phyloP scores from a whole-genome alignment of 2,113 vertebrate species.

The Syrmaticus mikado region DNA sequence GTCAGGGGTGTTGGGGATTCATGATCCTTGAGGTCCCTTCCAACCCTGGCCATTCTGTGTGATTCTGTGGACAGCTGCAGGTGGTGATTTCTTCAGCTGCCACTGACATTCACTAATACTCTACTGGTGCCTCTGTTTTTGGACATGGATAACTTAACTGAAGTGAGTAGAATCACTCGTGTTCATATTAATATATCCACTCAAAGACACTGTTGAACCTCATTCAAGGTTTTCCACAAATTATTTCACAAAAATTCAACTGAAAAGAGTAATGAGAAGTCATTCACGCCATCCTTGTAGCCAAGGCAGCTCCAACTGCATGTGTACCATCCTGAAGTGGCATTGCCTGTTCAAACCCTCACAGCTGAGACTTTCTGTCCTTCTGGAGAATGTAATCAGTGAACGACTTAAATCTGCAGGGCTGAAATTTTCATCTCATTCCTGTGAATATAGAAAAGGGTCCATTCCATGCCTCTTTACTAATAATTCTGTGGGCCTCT shows the following conservation, averaged over 20 bases:
- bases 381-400: not conserved
- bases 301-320: not conserved
- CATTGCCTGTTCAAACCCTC: not conserved
- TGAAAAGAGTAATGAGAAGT: not conserved
- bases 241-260: not conserved
- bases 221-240: not conserved
- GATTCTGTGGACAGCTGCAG: not conserved
- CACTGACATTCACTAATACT: not conserved
- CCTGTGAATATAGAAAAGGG: not conserved
- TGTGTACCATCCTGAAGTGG: not conserved
- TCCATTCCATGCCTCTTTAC: not conserved
- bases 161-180: too few relatives aligned
- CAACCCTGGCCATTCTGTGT: too few relatives aligned
- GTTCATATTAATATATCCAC: not conserved
- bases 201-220: not conserved
- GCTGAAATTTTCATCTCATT: not conserved
- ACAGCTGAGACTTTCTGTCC: not conserved
- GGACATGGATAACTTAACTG: too few relatives aligned
- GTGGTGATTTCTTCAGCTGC: not conserved
- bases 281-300: not conserved
- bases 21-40: too few relatives aligned
- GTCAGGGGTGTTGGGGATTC: too few relatives aligned
- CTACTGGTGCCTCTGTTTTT: not conserved
- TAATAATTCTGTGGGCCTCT: not conserved
- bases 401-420: not conserved